Base-by-base conservation (phyloP, 2,888 invertebrate species). In the Lottia gigantea region DNA sequence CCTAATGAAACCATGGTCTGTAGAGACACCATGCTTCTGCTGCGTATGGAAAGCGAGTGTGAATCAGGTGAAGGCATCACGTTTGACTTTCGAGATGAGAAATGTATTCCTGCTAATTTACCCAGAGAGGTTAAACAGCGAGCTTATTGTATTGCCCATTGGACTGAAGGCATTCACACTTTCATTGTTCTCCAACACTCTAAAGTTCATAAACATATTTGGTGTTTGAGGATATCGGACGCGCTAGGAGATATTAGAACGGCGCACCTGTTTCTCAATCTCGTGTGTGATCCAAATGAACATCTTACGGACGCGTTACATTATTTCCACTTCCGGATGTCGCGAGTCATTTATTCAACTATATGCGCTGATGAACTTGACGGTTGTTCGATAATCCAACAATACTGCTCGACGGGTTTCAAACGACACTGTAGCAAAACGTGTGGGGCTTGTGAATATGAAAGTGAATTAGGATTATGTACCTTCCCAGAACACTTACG, bases 41-140 rank as follows among this genome's bases (percentile, higher is more conserved):
- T 78, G 66, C 73, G 85, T 68, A 73, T 85, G 31, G 85, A 84
- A 72, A 85, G 83, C 68, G 83, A 83, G 66, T 85, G 85, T 70
- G 83, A 84, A 66, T 67, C 73, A 61, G 82, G 80, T 19, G 83
- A 83, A 66, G 83, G 85, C 8, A 79, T 85, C 40, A 76, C 77
- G 6, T 79, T 85, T 47, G 76, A 83, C 64, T 83, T 85, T 72
- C 80, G 82, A 61, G 69, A 75, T 11, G 68, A 73, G 2, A 73
- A 76, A 6, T 85, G 85, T 67, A 68, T 79, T 15, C 79, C 79
- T 4, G 70, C 68, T 11, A 72, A 68, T 26, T 67, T 81, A 15
- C 74, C 78, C 7, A 75, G 78, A 70, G 68, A 72, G 0, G 46
- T 74, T 0, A 71, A 70, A n/a, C 81, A 82, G 63, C 72, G 72